phyloP scores from a whole-genome alignment of 2,888 invertebrate genomes.

The Icerya purchasi region DNA sequence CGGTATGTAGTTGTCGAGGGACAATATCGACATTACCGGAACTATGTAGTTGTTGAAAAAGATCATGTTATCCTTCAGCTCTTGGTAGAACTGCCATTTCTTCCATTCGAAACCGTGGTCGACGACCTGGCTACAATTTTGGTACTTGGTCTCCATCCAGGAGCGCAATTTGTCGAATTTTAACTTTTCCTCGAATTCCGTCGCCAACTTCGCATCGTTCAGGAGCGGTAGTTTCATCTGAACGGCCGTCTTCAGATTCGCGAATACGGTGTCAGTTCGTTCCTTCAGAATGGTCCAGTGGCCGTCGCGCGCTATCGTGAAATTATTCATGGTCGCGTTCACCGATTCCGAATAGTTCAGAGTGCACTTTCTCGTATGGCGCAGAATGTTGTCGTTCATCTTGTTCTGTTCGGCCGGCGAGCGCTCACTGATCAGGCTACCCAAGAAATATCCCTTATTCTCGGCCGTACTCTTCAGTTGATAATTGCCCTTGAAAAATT shows the following conservation, averaged over 20 bases:
- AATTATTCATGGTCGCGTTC: not conserved
- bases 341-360: not conserved
- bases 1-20: constrained; percentile 6
- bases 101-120: constrained; percentile 26
- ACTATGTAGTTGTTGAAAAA: not conserved
- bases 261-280: not conserved
- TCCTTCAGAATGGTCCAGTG: not conserved
- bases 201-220: not conserved
- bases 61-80: constrained; percentile 67
- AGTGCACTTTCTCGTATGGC: not conserved
- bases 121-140: constrained; percentile 1
- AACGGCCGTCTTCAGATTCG: not conserved
- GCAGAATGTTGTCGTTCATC: not conserved
- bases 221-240: not conserved
- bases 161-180: not conserved
- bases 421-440: not conserved
- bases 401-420: not conserved
- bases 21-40: constrained; percentile 5
- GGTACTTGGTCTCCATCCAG: constrained; percentile 4
- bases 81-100: constrained; percentile 68
- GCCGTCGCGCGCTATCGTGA: constrained; percentile 2
- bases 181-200: not conserved
- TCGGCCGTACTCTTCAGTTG: not conserved
- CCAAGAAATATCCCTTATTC: constrained; percentile 3
- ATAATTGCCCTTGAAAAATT: not conserved